Percentiles rank a stretch among this genome's conserved stretches.
These are phyloP conservation scores for Anoura caudifer DNA, from an alignment of 2,113 vertebrate species.

Conservation along the genomic window DNA sequence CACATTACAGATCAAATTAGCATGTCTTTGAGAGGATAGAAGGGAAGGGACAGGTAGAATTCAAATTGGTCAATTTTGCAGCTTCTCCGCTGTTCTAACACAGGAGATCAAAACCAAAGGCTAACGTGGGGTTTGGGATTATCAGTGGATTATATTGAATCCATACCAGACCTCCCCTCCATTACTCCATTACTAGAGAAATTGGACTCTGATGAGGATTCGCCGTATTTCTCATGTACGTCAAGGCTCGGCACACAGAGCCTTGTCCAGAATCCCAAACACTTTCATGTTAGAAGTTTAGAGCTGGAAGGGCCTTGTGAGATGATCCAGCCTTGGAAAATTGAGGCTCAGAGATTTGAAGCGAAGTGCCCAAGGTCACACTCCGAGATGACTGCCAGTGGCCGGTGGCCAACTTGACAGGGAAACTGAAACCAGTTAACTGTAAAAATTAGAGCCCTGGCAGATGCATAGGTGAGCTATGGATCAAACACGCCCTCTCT, in stretches of 20 bases:
- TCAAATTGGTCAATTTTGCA: slow-evolving; percentile 57
- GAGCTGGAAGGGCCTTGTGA: background rate
- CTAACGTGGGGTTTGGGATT: slow-evolving; percentile 33
- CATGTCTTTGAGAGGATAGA: slow-evolving; percentile 67
- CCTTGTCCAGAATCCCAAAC: slow-evolving; percentile 24
- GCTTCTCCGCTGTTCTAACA: slow-evolving; percentile 46
- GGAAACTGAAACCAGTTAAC: background rate
- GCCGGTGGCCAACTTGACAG: background rate
- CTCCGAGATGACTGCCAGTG: background rate
- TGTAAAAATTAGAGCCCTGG: background rate
- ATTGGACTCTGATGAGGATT: background rate
- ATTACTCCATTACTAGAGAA: slow-evolving; percentile 27
- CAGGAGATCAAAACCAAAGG: slow-evolving; percentile 59
- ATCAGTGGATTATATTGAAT: slow-evolving; percentile 55
- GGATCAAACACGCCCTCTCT: background rate
- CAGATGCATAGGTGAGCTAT: background rate
- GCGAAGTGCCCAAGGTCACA: background rate
- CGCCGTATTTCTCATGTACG: background rate
- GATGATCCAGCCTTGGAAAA: background rate
- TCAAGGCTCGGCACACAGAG: background rate
- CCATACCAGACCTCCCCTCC: slow-evolving; percentile 42
- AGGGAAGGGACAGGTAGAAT: slow-evolving; percentile 68
- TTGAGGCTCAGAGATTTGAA: background rate
- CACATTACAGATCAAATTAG: slow-evolving; percentile 72
- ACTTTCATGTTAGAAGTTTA: background rate